Evolutionary conservation across 2,888 invertebrate genomes (phyloP).

Genomic region (Perizoma affinitatum): DNA sequence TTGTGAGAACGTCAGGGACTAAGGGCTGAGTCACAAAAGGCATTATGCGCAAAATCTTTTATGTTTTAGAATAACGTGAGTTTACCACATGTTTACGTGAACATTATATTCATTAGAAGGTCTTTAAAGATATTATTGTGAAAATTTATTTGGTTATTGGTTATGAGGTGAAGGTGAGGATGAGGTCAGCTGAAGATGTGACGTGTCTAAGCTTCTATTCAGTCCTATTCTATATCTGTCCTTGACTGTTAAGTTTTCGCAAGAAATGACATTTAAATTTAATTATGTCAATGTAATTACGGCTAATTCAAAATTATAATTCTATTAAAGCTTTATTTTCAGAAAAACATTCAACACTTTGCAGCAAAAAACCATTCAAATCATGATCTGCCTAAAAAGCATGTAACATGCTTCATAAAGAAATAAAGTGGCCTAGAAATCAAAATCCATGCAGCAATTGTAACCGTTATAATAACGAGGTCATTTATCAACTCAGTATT

Average conservation of each 20-base stretch:
- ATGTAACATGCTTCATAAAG: slow-evolving; percentile 73
- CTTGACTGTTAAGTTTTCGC: slow-evolving; percentile 55
- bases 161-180: slow-evolving; percentile 59
- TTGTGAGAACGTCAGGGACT: slow-evolving; percentile 71
- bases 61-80: slow-evolving; percentile 49
- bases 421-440: slow-evolving; percentile 77
- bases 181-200: slow-evolving; percentile 50
- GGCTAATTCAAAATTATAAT: slow-evolving; percentile 46
- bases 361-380: slow-evolving; percentile 55
- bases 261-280: slow-evolving; percentile 48
- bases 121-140: slow-evolving; percentile 50
- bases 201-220: slow-evolving; percentile 42
- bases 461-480: slow-evolving; percentile 82
- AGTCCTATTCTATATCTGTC: slow-evolving; percentile 51
- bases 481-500: slow-evolving; percentile 79
- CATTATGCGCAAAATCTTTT: slow-evolving; percentile 63
- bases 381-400: slow-evolving; percentile 64
- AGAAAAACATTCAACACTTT: slow-evolving; percentile 28
- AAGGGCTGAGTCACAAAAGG: slow-evolving; percentile 62
- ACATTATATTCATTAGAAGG: slow-evolving; percentile 52
- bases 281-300: slow-evolving; percentile 54
- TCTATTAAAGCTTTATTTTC: slow-evolving; percentile 19
- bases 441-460: slow-evolving; percentile 75
- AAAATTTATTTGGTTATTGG: slow-evolving; percentile 47
- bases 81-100: slow-evolving; percentile 43